These are phyloP conservation scores for Passer montanus DNA, from an alignment of 2,113 vertebrate species.

Conservation along the genomic window DNA sequence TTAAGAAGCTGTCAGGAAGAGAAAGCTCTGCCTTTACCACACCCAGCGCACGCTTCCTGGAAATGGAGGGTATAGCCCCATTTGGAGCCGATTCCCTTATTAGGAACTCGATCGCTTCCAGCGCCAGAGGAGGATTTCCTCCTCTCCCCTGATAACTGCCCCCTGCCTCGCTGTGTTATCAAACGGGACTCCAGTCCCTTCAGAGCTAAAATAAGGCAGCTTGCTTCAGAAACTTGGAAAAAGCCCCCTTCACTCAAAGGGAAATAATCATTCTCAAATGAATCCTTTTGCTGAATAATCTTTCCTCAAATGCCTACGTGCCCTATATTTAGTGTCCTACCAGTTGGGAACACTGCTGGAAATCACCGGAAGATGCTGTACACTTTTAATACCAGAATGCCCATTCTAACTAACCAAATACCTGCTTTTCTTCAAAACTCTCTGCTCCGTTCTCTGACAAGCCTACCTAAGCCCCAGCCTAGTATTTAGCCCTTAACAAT, in stretches of 20 bases:
- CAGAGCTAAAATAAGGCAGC: background rate
- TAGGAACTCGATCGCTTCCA: background rate
- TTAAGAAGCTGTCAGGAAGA: background rate
- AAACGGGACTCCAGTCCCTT: background rate
- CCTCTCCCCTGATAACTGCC: background rate
- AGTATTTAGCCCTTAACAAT: background rate
- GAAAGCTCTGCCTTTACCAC: background rate
- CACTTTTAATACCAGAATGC: background rate
- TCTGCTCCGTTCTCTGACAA: background rate
- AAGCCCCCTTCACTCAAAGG: background rate
- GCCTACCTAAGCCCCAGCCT: background rate
- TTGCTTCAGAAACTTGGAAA: background rate
- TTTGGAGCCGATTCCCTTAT: background rate
- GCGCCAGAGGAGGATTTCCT: background rate
- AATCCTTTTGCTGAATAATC: background rate
- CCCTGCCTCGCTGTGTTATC: background rate
- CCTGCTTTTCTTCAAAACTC: background rate
- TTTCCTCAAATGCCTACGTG: background rate
- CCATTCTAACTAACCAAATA: background rate
- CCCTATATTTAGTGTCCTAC: background rate
- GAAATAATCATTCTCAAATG: background rate
- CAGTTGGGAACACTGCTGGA: background rate
- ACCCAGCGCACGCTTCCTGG: background rate
- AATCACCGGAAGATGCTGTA: background rate
- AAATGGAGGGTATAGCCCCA: background rate